A percentile compares a stretch with the other conserved stretches of the same genome.
Evolutionary conservation across 2,113 vertebrate genomes (phyloP).

Genomic region (Megaptera novaeangliae): DNA sequence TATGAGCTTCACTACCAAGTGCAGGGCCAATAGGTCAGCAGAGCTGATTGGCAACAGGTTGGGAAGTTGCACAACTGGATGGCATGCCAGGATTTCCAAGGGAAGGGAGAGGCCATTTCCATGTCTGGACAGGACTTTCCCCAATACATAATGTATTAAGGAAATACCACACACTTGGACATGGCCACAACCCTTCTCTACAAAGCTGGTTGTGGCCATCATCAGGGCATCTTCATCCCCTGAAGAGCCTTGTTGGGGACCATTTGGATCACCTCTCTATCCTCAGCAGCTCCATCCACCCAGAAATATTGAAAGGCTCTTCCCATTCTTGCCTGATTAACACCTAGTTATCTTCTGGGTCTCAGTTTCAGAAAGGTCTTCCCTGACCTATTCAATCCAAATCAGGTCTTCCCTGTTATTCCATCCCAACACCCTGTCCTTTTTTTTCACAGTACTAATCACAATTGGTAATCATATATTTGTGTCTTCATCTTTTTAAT

Average conservation of each 20-base stretch:
- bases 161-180: slow-evolving; percentile 28
- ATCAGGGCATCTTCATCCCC: background rate
- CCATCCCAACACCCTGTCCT: background rate
- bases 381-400: background rate
- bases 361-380: background rate
- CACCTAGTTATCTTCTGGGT: background rate
- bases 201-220: background rate
- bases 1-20: background rate
- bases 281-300: background rate
- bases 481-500: background rate
- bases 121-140: slow-evolving; percentile 25
- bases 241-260: background rate
- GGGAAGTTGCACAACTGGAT: slow-evolving; percentile 39
- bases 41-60: slow-evolving; percentile 10
- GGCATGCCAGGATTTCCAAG: slow-evolving; percentile 49
- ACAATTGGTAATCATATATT: background rate
- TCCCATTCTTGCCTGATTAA: background rate
- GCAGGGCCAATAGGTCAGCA: background rate
- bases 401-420: background rate
- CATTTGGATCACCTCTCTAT: background rate
- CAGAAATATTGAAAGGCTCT: background rate
- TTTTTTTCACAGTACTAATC: background rate
- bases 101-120: slow-evolving; percentile 50
- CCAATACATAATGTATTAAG: slow-evolving; percentile 37
- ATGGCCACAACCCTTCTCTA: background rate